These are phyloP conservation scores for Drosophila demipolita DNA, from an alignment of 2,888 invertebrate genomes.

Conservation along the genomic window DNA sequence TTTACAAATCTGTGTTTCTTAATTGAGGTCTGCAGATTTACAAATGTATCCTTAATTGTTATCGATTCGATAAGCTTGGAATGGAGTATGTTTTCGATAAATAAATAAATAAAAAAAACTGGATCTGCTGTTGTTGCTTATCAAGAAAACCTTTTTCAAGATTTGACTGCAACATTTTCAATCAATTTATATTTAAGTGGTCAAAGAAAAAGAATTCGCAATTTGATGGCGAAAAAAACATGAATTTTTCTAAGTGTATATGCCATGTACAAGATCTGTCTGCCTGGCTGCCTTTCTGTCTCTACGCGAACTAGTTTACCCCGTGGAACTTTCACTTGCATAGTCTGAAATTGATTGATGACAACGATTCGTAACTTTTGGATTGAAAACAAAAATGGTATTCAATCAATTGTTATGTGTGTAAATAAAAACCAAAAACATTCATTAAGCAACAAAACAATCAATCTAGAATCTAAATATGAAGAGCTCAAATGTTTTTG, in stretches of 20 bases:
- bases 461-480: not conserved
- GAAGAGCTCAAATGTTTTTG: not conserved
- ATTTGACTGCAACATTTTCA: not conserved
- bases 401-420: not conserved
- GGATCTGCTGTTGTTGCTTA: not conserved
- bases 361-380: not conserved
- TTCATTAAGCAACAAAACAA: not conserved
- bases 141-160: not conserved
- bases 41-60: not conserved
- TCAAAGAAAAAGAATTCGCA: not conserved
- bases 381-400: not conserved
- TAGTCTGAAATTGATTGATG: not conserved
- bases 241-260: not conserved
- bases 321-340: not conserved
- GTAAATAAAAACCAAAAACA: not conserved
- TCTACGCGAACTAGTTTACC: not conserved
- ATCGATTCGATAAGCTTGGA: not conserved
- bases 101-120: not conserved
- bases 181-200: not conserved
- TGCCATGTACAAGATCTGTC: not conserved
- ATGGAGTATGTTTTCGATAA: not conserved
- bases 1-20: not conserved
- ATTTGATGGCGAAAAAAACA: not conserved
- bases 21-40: not conserved
- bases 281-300: not conserved